phyloP scores from a whole-genome alignment of 2,888 invertebrate genomes.

The Callimorpha dominula region DNA sequence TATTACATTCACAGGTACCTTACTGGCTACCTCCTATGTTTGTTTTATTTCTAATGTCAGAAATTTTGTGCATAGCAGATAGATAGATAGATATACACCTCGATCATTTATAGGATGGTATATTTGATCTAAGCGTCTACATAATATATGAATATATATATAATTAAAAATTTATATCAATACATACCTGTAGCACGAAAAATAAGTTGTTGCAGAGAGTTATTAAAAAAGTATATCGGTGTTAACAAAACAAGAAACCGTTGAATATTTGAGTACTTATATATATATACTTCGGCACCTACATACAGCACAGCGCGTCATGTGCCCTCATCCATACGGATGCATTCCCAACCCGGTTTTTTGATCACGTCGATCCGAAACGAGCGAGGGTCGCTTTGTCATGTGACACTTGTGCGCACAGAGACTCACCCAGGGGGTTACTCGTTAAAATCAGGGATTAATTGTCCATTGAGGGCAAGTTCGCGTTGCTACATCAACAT shows the following conservation, averaged over 20 bases:
- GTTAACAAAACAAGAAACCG: constrained; percentile 18
- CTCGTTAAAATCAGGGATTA: constrained; percentile 76
- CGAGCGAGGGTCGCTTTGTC: constrained; percentile 80
- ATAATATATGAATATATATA: background rate
- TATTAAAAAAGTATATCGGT: background rate
- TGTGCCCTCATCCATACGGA: constrained; percentile 71
- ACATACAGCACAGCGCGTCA: constrained; percentile 37
- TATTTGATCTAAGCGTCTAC: too few species aligned
- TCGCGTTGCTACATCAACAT: constrained; percentile 41
- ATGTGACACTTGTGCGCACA: constrained; percentile 83
- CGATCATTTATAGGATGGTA: too few species aligned
- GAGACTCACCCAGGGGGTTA: constrained; percentile 76
- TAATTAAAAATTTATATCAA: background rate
- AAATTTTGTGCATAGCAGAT: background rate
- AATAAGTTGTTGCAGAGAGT: background rate
- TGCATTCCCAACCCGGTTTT: constrained; percentile 81
- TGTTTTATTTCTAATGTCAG: background rate
- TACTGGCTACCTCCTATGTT: background rate
- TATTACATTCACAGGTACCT: constrained; percentile 22
- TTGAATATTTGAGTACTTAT: constrained; percentile 17
- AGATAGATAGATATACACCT: background rate
- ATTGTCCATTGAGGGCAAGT: constrained; percentile 71
- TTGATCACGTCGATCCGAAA: constrained; percentile 78
- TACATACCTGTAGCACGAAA: background rate
- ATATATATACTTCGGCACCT: constrained; percentile 14